These are phyloP conservation scores for Stictonetta naevosa DNA, from an alignment of 2,113 vertebrate species.

Conservation along the genomic window DNA sequence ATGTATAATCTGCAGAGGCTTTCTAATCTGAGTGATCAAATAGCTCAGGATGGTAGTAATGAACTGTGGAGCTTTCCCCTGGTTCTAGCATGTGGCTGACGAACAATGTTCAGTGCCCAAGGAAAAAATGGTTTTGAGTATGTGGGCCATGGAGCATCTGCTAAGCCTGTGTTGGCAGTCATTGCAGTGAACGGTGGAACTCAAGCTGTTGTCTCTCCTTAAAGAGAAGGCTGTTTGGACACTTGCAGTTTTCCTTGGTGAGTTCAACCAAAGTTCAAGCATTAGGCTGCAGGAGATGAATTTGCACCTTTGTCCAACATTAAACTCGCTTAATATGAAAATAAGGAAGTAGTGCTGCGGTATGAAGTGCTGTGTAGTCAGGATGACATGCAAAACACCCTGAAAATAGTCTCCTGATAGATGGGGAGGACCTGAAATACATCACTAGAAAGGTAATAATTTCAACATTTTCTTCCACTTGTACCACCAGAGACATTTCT, in stretches of 20 bases:
- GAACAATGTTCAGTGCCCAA: not conserved
- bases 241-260: not conserved
- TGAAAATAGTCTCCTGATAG: not conserved
- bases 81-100: not conserved
- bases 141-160: not conserved
- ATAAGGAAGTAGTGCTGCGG: not conserved
- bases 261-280: not conserved
- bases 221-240: not conserved
- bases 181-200: not conserved
- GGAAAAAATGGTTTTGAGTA: not conserved
- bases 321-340: not conserved
- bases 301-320: not conserved
- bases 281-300: not conserved
- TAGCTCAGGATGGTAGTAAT: not conserved
- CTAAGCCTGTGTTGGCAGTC: not conserved
- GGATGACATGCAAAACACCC: not conserved
- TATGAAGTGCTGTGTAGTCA: not conserved
- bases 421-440: not conserved
- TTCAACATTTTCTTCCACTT: not conserved
- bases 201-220: fast-evolving
- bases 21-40: not conserved
- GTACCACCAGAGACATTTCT: not conserved
- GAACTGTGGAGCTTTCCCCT: not conserved
- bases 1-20: not conserved
- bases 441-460: not conserved